A percentile compares a stretch with the other conserved stretches of the same genome.
These are phyloP conservation scores for Scomber japonicus DNA, from an alignment of 2,113 vertebrate species.

Conservation along the genomic window DNA sequence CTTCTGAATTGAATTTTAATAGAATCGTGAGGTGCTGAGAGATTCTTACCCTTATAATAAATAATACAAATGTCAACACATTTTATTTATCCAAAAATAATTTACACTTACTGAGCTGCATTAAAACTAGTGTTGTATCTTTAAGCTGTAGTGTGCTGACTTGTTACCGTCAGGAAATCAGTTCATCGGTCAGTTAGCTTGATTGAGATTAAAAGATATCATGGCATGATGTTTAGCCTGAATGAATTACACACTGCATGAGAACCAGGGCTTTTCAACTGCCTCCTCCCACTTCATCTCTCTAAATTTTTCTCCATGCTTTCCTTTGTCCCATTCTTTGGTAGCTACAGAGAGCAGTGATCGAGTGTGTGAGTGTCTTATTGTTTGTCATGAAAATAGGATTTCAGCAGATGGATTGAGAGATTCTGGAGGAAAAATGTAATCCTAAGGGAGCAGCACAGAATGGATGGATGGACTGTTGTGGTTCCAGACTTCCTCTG, in stretches of 20 bases:
- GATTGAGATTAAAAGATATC: conserved; percentile 8
- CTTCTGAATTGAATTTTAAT: too few relatives aligned
- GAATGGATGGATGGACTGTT: conserved; percentile 46
- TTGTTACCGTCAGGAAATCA: too few relatives aligned
- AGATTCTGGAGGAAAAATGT: conserved; percentile 55
- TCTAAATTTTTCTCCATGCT: conserved; percentile 26
- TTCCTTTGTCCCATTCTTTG: conserved; percentile 30
- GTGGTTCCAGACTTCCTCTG: conserved; percentile 34
- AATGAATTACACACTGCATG: conserved; percentile 9
- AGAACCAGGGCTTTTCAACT: conserved; percentile 15
- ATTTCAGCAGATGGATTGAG: conserved; percentile 63
- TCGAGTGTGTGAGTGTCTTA: conserved; percentile 48
- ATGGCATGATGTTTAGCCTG: neutral
- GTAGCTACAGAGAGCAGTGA: conserved; percentile 40
- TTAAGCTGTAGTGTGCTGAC: too few relatives aligned
- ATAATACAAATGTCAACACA: too few relatives aligned
- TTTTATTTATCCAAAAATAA: too few relatives aligned
- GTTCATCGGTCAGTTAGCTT: neutral
- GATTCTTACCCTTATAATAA: too few relatives aligned
- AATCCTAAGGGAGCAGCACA: conserved; percentile 54
- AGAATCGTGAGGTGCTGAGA: too few relatives aligned
- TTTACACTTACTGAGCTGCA: too few relatives aligned
- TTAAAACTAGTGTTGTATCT: too few relatives aligned
- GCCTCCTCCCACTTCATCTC: conserved; percentile 22
- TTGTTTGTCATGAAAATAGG: conserved; percentile 69